Evolutionary conservation across 2,888 invertebrate species (phyloP).

Genomic region (Nomada ferruginata): DNA sequence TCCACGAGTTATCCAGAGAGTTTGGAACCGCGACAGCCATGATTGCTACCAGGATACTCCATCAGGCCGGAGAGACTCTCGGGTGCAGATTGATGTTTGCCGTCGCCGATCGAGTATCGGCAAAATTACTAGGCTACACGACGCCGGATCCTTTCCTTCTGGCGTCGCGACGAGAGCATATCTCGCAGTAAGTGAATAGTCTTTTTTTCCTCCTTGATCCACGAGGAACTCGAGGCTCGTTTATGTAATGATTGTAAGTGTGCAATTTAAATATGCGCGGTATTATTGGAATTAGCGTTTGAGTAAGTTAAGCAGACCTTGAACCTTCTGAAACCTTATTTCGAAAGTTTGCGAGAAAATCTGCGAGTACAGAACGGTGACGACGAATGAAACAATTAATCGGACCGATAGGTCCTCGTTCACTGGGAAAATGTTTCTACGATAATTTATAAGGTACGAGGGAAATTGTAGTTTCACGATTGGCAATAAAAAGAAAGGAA

Average conservation of each 20-base stretch:
- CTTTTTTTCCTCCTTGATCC: constrained; percentile 9
- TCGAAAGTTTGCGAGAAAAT: not conserved
- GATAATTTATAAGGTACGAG: not conserved
- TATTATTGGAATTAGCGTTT: not conserved
- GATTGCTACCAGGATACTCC: constrained; percentile 69
- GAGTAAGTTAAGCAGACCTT: no score
- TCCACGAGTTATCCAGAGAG: constrained; percentile 50
- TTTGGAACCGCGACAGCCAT: constrained; percentile 59
- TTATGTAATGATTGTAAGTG: no score
- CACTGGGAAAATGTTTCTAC: not conserved
- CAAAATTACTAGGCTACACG: constrained; percentile 65
- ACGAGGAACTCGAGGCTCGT: not conserved
- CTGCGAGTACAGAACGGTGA: no score
- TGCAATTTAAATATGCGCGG: no score
- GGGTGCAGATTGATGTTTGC: constrained; percentile 69
- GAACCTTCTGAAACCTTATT: no score
- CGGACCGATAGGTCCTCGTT: not conserved
- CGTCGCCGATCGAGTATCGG: constrained; percentile 69
- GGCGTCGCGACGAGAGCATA: constrained; percentile 1
- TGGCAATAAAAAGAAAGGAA: not conserved
- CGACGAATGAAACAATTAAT: no score
- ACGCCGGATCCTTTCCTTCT: constrained; percentile 24
- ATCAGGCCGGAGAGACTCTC: constrained; percentile 68
- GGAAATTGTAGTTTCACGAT: not conserved
- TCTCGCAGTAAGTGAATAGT: constrained; percentile 27